Percentiles rank a stretch among this genome's conserved stretches.
Evolutionary conservation across 2,888 invertebrate species (phyloP).

Genomic region (Leuctra nigra): DNA sequence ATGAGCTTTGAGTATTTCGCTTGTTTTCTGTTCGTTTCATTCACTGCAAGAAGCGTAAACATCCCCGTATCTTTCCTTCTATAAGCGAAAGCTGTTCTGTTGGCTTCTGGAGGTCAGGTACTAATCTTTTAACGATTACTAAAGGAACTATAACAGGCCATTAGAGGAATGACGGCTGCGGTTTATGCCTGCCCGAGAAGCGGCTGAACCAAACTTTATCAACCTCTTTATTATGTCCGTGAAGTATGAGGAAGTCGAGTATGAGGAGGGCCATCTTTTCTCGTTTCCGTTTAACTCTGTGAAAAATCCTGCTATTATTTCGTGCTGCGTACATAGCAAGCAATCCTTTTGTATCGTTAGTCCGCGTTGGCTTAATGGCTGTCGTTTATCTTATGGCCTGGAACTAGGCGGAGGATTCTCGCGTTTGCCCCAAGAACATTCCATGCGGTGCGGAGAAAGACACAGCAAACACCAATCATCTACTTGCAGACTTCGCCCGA

Average conservation of each 20-base stretch:
- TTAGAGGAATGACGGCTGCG: background rate
- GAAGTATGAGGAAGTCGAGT: background rate
- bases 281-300: slow-evolving; percentile 7
- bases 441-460: background rate
- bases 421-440: slow-evolving; percentile 9
- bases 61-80: too few relatives aligned
- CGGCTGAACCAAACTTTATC: background rate
- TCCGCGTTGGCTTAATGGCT: slow-evolving; percentile 1
- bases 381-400: slow-evolving; percentile 4
- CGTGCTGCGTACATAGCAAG: slow-evolving; percentile 4
- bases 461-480: background rate
- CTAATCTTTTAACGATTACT: background rate
- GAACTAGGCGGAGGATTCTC: background rate
- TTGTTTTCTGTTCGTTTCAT: too few relatives aligned
- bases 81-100: too few relatives aligned
- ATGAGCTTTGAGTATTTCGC: too few relatives aligned
- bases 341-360: slow-evolving; percentile 11
- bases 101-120: too few relatives aligned
- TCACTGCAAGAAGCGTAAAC: too few relatives aligned
- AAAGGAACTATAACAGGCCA: background rate
- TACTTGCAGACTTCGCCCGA: background rate
- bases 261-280: slow-evolving; percentile 10
- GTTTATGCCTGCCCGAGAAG: background rate
- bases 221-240: background rate
- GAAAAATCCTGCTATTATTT: slow-evolving; percentile 11